Conservation (phyloP, 2,888 invertebrate genomes). For the Nomada fucata region DNA sequence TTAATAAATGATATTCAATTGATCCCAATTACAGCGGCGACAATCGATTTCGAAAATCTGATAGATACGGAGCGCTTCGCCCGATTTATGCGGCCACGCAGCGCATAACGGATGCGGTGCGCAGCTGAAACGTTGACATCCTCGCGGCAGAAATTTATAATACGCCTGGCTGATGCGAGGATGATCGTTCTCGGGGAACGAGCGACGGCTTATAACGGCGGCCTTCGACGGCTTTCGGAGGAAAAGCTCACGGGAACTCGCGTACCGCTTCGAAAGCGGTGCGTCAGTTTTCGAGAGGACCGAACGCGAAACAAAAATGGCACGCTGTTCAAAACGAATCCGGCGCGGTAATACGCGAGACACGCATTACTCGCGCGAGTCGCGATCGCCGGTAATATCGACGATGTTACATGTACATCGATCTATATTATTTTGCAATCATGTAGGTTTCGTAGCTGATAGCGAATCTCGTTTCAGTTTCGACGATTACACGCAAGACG, state of each 20-base stretch:
- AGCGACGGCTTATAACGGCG: background rate
- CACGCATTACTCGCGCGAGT: constrained; percentile 31
- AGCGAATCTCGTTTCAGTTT: constrained; percentile 64
- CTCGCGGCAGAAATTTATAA: constrained; percentile 8
- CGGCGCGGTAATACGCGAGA: constrained; percentile 31
- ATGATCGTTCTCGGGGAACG: background rate
- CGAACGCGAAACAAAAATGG: constrained; percentile 35
- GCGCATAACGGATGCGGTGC: background rate
- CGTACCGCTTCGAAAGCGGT: constrained; percentile 10
- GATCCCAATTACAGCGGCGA: constrained; percentile 21
- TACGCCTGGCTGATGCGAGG: background rate
- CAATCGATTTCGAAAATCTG: constrained; percentile 28
- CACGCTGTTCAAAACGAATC: constrained; percentile 11
- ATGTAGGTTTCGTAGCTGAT: constrained; percentile 45
- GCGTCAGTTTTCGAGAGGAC: constrained; percentile 27
- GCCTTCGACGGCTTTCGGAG: background rate
- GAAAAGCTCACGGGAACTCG: background rate
- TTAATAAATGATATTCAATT: constrained; percentile 57
- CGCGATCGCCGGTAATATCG: constrained; percentile 60
- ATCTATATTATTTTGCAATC: constrained; percentile 59
- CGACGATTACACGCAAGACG: constrained; percentile 55
- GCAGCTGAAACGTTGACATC: background rate
- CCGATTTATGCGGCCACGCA: constrained; percentile 14
- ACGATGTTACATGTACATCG: constrained; percentile 26
- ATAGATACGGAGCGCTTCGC: constrained; percentile 8